Base-by-base conservation (phyloP, 2,113 vertebrate genomes). In the Chamaetylas fuelleborni region DNA sequence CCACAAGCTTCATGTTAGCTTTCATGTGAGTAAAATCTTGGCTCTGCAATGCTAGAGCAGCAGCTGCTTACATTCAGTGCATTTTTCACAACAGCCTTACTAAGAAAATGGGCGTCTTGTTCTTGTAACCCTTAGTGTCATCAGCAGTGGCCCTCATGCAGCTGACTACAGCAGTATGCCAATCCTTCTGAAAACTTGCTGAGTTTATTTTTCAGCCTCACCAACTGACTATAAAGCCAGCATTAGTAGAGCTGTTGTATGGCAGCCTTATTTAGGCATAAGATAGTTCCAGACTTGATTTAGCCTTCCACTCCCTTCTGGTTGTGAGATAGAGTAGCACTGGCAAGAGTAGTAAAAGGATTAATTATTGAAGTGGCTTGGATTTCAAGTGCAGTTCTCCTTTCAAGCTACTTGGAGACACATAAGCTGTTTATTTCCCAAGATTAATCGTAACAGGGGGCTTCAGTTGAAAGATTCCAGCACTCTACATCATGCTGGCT, bases 271-370 rank as follows among this genome's bases (percentile, higher is more conserved):
- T 94, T 93, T 97, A 91, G 96, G 64, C 88, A 78, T 81, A 78
- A 73, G 36, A 70, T 18, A 36, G 88, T 40, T 91, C 60, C 60
- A 81, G 43, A 50, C 86, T 81, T 83, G 94, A 96, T 96, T 95
- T 96, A 95, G 92, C 92, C 51, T 94, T 92, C 95, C 94, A 58
- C 94, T 88, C 91, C 95, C 92, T 94, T 73, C 69, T 93, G 94
- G 60, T 85, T 92, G 60, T 64, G 80, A 94, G 66, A 86, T 1
- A 24, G 62, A 77, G 61, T 22, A 88, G 90, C 12, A 0, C 51
- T 74, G 91, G 88, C 92, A 91, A 74, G 71, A 81, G 91, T 24
- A 88, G 79, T 81, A 73, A 86, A 93, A 78, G 79, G 73, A 94
- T 78, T 83, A 86, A 88, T 90, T 84, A 90, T 73, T 94, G 60